Base-by-base conservation (phyloP, 2,797 vertebrate species). In the Helostoma temminkii region DNA sequence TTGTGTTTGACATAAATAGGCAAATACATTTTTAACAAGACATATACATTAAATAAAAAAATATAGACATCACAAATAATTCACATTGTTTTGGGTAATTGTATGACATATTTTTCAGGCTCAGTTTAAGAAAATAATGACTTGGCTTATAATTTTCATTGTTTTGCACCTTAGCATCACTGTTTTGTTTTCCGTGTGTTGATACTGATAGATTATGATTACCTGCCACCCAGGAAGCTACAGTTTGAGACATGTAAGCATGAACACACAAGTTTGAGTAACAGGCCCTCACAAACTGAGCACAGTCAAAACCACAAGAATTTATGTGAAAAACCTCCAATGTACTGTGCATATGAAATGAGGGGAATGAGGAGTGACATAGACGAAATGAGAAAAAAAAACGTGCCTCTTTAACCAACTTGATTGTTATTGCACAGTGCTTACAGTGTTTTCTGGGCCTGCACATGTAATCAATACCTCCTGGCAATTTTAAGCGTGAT, bases 401-500 rank as follows among this genome's bases (percentile, higher is more conserved):
- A 49, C 18, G 18, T 69, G 66, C 68, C 74, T 74, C 58, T 53
- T 84, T 78, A 72, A 71, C 74, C 79, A 79, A 82, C 86, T 80
- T 82, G 81, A 83, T 83, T 84, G 85, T 88, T 90, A 86, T 89
- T 89, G 86, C 85, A 80, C 70, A 78, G 82, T 86, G 84, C 85
- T 88, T 86, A 88, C 66, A 30, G 65, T 88, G 77, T 89, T 89
- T 89, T 91, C 84, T 89, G 71, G 77, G 65, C 79, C 62, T 80
- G 79, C 84, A 81, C 80, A 66, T 82, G 74, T 72, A 86, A 92
- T 93, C 92, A 92, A 93, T 92, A 91, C 26, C 81, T 63, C 25
- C 36, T 88, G 87, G 88, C 91, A 90, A 92, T 93, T 91, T 91
- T 90, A 90, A 91, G 81, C 74, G 88, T 91, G 90, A 91, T 92